Conservation (phyloP, 2,888 invertebrate genomes). For the Hyalella azteca region DNA sequence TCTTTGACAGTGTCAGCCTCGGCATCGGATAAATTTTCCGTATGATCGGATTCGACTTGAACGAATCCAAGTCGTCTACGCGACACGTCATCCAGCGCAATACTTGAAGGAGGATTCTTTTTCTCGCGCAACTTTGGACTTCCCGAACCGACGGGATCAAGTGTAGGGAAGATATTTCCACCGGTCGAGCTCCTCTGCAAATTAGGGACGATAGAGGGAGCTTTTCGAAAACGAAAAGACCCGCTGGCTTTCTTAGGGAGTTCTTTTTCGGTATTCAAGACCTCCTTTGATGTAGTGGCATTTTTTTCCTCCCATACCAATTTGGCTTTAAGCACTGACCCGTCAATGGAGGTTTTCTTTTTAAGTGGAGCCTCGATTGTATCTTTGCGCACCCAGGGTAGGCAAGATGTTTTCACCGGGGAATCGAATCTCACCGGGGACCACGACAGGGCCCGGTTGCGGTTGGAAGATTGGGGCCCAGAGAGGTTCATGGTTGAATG, state of each 20-base stretch:
- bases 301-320: slow-evolving; percentile 22
- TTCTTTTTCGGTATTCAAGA: background rate
- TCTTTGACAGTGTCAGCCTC: background rate
- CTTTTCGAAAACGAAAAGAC: background rate
- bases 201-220: background rate
- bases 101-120: background rate
- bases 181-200: slow-evolving; percentile 14
- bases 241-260: background rate
- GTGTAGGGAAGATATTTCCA: background rate
- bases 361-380: background rate
- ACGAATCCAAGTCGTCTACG: background rate
- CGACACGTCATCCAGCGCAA: background rate
- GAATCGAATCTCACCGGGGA: slow-evolving; percentile 16
- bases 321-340: slow-evolving; percentile 8
- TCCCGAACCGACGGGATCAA: background rate
- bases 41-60: slow-evolving; percentile 1
- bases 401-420: background rate
- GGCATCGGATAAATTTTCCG: background rate
- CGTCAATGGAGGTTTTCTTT: slow-evolving; percentile 29
- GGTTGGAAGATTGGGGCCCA: background rate
- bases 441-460: slow-evolving; percentile 29
- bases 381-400: background rate
- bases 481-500: slow-evolving; percentile 16
- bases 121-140: background rate
- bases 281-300: background rate